phyloP scores from a whole-genome alignment of 2,113 vertebrate species.

The Myanophis thanlyinensis region DNA sequence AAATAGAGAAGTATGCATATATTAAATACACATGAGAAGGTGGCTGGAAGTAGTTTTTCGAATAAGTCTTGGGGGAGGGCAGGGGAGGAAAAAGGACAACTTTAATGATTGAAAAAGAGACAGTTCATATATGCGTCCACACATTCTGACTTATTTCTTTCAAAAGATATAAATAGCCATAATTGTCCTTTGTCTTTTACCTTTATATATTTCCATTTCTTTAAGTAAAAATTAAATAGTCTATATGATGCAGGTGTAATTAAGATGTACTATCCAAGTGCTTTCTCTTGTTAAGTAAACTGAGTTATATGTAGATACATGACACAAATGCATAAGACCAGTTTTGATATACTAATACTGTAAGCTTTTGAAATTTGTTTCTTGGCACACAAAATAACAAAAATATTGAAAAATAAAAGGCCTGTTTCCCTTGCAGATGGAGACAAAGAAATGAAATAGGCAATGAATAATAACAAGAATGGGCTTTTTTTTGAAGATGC shows the following conservation, averaged over 20 bases:
- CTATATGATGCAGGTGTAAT: background rate
- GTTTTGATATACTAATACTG: background rate
- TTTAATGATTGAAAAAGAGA: background rate
- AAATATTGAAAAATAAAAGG: background rate
- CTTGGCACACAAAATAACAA: background rate
- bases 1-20: background rate
- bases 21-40: background rate
- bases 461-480: slow-evolving; percentile 19
- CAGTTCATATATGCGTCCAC: background rate
- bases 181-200: background rate
- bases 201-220: background rate
- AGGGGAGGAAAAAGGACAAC: background rate
- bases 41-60: background rate
- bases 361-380: background rate
- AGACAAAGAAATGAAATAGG: background rate
- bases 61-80: background rate
- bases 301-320: background rate
- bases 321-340: background rate
- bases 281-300: background rate
- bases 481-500: background rate
- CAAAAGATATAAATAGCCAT: background rate
- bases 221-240: background rate
- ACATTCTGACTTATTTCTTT: background rate
- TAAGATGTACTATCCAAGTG: background rate
- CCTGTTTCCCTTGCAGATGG: background rate